phyloP scores from a whole-genome alignment of 2,888 invertebrate species.

The Tipula lateralis region DNA sequence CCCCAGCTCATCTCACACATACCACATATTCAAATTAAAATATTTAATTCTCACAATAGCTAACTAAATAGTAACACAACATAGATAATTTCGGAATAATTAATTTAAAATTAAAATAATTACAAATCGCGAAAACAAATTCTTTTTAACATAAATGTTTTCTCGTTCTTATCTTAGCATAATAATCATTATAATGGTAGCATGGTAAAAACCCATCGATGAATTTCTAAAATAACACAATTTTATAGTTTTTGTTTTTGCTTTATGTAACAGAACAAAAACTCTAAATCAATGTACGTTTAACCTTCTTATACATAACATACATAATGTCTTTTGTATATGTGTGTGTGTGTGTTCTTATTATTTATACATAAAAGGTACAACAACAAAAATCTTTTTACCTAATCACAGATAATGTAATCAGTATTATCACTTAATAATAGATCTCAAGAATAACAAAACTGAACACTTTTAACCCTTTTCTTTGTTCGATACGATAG shows the following conservation, averaged over 20 bases:
- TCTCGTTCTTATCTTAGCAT: neutral
- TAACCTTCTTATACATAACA: neutral
- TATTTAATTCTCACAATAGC: neutral
- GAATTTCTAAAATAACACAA: neutral
- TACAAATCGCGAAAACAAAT: neutral
- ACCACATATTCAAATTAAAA: neutral
- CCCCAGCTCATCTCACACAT: neutral
- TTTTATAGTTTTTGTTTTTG: neutral
- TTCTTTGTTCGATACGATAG: neutral
- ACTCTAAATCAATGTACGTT: neutral
- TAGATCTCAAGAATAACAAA: neutral
- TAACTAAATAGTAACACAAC: no score
- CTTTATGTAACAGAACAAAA: neutral
- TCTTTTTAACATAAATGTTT: neutral
- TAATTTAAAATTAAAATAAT: neutral
- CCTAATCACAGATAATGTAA: neutral
- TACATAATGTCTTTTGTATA: no score
- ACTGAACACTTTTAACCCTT: neutral
- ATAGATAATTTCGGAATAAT: neutral
- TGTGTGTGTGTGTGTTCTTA: neutral
- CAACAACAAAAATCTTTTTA: neutral
- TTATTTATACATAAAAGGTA: neutral
- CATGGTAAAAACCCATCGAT: neutral
- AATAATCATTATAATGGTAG: neutral
- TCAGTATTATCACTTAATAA: neutral